Evolutionary conservation across 2,888 invertebrate genomes (phyloP), one percentile per base, ranked within the genome.

Genomic region (Lepidonotus clava): DNA sequence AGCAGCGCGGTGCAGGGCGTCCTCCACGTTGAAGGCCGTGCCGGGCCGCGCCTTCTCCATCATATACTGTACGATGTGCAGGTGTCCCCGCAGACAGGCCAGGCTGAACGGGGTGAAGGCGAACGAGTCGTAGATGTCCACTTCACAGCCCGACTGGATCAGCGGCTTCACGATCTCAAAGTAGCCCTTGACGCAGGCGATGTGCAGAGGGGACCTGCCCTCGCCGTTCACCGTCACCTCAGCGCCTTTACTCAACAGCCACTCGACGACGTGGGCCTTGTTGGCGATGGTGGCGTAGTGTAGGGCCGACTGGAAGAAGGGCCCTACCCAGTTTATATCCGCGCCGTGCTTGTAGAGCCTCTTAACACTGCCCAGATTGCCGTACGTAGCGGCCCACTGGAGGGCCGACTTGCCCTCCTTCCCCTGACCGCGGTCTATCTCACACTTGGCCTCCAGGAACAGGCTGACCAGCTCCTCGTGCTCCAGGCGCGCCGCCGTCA

Each of bases 341-440:
- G 89, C 88, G 0, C 89, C 89, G 6, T 86, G 86, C 2, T 21
- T n/a, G 36, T 87, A 61, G 67, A 89, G 83, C 46, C 86, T 18
- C 56, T 88, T 67, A 0, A 87, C 87, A 85, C 86, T 84, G 38
- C 46, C 32, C 51, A 88, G 77, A 36, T 89, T 71, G 0, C 88
- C 89, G 28, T 83, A 67, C 1, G 86, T 77, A 0, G 89, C 89
- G 14, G 88, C 87, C 89, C 89, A 89, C 46, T 89, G 89, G 18
- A 89, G 71, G 21, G 89, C 88, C 4, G 88, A 83, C 67, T 89
- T 89, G 34, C 88, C 87, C 46, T 87, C 88, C 34, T 56, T 76
- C 8, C 40, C n/a, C 24, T 21, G 21, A 0, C 53, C 71, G 6
- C 77, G 56, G 56, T 88, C 87, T 40, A 87, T 38, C 53, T 51